A percentile compares a stretch with the other conserved stretches of the same genome.
Conservation (phyloP, 2,113 vertebrate genomes). For the Anoplopoma fimbria region DNA sequence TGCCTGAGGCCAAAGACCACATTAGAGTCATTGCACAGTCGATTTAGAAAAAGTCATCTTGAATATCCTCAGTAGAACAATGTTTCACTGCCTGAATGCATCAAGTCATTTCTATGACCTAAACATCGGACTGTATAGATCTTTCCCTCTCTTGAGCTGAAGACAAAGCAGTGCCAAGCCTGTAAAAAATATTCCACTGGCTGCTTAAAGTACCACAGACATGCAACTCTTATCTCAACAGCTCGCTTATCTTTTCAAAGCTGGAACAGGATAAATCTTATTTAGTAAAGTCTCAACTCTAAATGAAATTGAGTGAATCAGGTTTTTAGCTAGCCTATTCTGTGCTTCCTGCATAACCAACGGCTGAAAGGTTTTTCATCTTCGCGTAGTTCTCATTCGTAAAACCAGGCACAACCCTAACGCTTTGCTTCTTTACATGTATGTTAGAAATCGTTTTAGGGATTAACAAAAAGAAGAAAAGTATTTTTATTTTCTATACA, state of each 20-base stretch:
- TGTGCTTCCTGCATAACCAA: too few relatives aligned
- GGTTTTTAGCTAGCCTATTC: too few relatives aligned
- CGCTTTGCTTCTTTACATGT: background rate
- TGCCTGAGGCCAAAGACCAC: too few relatives aligned
- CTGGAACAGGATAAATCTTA: constrained; percentile 34
- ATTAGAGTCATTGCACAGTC: too few relatives aligned
- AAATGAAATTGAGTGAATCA: constrained; percentile 27
- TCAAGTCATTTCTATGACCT: constrained; percentile 25
- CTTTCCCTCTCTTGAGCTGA: background rate
- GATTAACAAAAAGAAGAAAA: background rate
- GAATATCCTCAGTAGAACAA: constrained; percentile 21
- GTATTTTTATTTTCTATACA: background rate
- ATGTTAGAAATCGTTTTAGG: background rate
- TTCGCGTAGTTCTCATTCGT: too few relatives aligned
- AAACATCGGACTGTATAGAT: constrained; percentile 31
- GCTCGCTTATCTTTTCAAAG: constrained; percentile 33
- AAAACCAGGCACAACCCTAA: too few relatives aligned
- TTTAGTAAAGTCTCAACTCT: constrained; percentile 27
- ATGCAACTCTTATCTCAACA: constrained; percentile 50
- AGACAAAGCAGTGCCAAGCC: constrained; percentile 8
- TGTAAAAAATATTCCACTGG: constrained; percentile 19
- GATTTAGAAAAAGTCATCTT: constrained; percentile 47
- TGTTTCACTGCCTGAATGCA: constrained; percentile 42
- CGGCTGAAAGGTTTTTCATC: too few relatives aligned
- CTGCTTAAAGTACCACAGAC: constrained; percentile 33